Evolutionary conservation across 2,797 vertebrate genomes (phyloP).

Genomic region (Acanthurus lineatus): DNA sequence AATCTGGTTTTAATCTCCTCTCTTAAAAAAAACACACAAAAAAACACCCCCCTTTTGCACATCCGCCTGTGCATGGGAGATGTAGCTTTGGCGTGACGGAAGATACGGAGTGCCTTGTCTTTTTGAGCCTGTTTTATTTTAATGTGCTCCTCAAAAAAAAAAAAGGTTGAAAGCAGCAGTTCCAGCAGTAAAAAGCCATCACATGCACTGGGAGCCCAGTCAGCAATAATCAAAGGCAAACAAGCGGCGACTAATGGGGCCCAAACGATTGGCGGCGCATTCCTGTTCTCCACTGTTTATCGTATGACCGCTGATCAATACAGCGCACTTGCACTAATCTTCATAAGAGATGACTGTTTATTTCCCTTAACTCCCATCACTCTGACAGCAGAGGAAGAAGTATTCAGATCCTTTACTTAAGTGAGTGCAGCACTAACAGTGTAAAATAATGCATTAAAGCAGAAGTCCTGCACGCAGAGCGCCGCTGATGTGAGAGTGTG

Average conservation of each 20-base stretch:
- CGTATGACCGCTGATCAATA: conserved; percentile 80
- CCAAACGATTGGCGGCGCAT: conserved; percentile 74
- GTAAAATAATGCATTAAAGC: conserved; percentile 25
- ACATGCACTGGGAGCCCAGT: conserved; percentile 65
- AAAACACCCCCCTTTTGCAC: conserved; percentile 19
- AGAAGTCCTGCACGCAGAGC: neutral
- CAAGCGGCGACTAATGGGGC: conserved; percentile 76
- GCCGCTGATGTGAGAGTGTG: too few relatives aligned
- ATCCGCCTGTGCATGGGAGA: conserved; percentile 34
- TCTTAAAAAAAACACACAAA: neutral
- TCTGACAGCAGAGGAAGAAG: conserved; percentile 40
- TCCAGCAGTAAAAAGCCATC: conserved; percentile 76
- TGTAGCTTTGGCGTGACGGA: conserved; percentile 20
- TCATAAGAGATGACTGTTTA: conserved; percentile 76
- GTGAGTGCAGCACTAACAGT: conserved; percentile 17
- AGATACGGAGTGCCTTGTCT: conserved; percentile 29
- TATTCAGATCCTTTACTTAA: conserved; percentile 32
- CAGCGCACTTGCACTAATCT: conserved; percentile 74
- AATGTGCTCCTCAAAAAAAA: conserved; percentile 41
- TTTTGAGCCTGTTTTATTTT: conserved; percentile 46
- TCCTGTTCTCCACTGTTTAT: conserved; percentile 76
- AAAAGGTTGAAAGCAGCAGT: conserved; percentile 67
- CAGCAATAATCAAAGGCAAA: conserved; percentile 80
- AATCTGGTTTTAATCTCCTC: conserved; percentile 56
- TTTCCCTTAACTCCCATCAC: conserved; percentile 72